Conservation (phyloP, 2,113 vertebrate species). For the Charina bottae region DNA sequence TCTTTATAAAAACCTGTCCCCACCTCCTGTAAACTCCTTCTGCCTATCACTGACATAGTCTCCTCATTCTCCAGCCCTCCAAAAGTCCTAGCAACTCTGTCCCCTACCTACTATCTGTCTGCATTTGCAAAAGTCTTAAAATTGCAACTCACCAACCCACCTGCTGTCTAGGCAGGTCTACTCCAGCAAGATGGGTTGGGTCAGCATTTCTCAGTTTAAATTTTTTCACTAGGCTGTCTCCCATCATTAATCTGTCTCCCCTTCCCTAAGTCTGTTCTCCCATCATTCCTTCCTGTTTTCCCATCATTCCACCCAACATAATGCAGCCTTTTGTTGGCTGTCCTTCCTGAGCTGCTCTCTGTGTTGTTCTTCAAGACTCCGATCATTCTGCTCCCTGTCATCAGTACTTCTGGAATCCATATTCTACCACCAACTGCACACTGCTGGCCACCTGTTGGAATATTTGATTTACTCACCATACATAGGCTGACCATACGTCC, state of each 20-base stretch:
- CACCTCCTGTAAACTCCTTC: background rate
- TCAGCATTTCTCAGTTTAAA: background rate
- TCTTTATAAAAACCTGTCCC: background rate
- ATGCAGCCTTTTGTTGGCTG: background rate
- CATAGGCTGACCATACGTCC: no score
- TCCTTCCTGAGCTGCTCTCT: background rate
- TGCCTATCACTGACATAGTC: background rate
- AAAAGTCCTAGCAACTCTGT: background rate
- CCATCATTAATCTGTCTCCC: background rate
- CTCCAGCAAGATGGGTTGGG: background rate
- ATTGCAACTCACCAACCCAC: background rate
- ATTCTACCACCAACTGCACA: background rate
- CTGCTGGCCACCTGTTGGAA: no score
- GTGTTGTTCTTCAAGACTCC: background rate
- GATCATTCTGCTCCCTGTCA: background rate
- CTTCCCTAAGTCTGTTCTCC: background rate
- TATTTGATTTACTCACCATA: no score
- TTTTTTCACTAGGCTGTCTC: background rate
- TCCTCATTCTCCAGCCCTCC: background rate
- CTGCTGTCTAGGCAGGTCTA: background rate
- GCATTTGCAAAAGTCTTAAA: background rate
- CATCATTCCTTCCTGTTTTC: background rate
- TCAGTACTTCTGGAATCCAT: background rate
- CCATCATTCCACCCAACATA: background rate
- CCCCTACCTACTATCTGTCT: background rate